Conservation (phyloP, 2,113 vertebrate genomes). For the Salvator merianae region DNA sequence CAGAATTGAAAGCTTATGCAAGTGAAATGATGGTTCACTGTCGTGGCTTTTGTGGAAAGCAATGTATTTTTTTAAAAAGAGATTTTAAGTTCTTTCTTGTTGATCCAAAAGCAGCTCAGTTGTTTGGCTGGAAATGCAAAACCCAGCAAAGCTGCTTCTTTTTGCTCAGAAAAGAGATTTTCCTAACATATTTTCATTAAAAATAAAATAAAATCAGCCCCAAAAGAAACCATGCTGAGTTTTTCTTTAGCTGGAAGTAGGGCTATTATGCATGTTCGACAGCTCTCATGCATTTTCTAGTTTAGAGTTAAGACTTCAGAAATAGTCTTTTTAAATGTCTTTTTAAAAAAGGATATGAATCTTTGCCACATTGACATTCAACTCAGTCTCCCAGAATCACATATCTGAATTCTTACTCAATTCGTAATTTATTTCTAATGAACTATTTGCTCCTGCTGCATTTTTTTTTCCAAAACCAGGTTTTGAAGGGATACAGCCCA, state of each 20-base stretch:
- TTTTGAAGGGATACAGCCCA: background rate
- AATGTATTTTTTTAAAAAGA: conserved; percentile 15
- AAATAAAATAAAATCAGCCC: conserved; percentile 42
- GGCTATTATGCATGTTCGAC: conserved; percentile 49
- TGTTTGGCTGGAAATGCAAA: conserved; percentile 21
- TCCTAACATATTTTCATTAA: conserved; percentile 39
- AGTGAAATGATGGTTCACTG: conserved; percentile 22
- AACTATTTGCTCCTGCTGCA: too few species aligned
- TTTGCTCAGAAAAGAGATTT: conserved; percentile 57
- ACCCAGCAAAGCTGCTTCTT: conserved; percentile 16
- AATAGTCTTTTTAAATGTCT: background rate
- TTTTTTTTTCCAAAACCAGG: background rate
- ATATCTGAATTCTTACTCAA: background rate
- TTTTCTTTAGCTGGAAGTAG: conserved; percentile 56
- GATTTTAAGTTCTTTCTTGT: conserved; percentile 10
- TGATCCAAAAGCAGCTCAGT: background rate
- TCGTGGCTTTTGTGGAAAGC: conserved; percentile 22
- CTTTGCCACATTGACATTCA: conserved; percentile 18
- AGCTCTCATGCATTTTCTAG: conserved; percentile 32
- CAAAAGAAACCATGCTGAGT: conserved; percentile 50
- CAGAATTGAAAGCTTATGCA: conserved; percentile 35
- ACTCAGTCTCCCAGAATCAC: background rate
- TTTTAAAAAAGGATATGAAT: background rate
- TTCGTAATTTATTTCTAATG: background rate
- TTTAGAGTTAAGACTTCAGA: conserved; percentile 3